phyloP scores from a whole-genome alignment of 2,797 vertebrate species.

The Prunella strophiata region DNA sequence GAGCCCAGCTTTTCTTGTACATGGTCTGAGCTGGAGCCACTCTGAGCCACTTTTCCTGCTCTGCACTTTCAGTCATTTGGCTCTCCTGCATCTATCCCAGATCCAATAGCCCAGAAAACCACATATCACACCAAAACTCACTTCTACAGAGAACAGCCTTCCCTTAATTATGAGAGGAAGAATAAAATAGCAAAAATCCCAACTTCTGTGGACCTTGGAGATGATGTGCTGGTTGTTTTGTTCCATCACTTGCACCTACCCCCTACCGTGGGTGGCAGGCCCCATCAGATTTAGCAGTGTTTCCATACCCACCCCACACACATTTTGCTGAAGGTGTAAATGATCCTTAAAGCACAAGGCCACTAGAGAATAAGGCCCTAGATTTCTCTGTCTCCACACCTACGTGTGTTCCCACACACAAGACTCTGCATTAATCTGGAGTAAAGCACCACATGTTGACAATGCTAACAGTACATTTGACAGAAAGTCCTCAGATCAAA shows the following conservation, averaged over 20 bases:
- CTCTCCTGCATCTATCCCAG: not conserved
- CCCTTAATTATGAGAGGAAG: not conserved
- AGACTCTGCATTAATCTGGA: constrained; percentile 46
- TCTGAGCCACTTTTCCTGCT: not conserved
- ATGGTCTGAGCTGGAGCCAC: not conserved
- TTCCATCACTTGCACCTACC: constrained; percentile 37
- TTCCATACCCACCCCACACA: constrained; percentile 35
- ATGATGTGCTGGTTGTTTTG: constrained; percentile 10
- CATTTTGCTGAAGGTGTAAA: constrained; percentile 54
- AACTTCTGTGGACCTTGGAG: not conserved
- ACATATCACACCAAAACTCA: not conserved
- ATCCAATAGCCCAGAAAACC: not conserved
- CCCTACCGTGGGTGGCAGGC: constrained; percentile 4
- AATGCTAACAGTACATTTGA: constrained; percentile 13
- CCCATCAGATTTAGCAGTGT: constrained; percentile 58
- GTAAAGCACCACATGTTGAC: constrained; percentile 52
- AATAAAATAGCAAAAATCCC: not conserved
- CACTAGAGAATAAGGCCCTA: constrained; percentile 49
- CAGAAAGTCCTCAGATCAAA: not conserved
- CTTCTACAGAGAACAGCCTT: not conserved
- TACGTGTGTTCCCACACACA: constrained; percentile 54
- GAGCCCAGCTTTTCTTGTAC: not conserved
- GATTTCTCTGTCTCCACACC: constrained; percentile 64
- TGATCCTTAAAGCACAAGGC: constrained; percentile 55
- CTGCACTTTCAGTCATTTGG: not conserved